Evolutionary conservation across 2,888 invertebrate species (phyloP).

Genomic region (Xylocampa areola): DNA sequence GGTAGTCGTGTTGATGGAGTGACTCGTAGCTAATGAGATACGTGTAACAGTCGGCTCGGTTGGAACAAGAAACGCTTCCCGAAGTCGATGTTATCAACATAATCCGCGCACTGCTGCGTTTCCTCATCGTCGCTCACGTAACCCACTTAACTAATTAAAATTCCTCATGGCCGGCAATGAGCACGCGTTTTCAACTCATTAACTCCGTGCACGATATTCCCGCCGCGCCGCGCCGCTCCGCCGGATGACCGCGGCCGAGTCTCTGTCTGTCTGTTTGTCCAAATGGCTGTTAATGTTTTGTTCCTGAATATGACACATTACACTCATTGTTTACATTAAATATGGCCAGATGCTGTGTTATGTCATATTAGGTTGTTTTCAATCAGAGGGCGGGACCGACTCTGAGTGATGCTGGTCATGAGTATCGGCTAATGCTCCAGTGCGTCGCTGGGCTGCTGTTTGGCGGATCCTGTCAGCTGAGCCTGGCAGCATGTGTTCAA

Average conservation of each 20-base stretch:
- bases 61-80: conserved; percentile 58
- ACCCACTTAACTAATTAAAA: conserved; percentile 82
- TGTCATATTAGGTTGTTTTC: neutral
- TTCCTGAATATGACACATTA: neutral
- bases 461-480: neutral
- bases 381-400: neutral
- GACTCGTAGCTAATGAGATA: conserved; percentile 39
- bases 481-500: conserved; percentile 32
- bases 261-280: conserved; percentile 12
- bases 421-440: neutral
- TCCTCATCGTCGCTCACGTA: conserved; percentile 70
- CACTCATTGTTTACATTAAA: conserved; percentile 26
- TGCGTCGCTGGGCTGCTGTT: neutral
- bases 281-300: conserved; percentile 10
- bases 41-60: conserved; percentile 42
- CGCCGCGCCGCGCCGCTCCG: conserved; percentile 24
- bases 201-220: conserved; percentile 62
- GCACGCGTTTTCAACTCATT: conserved; percentile 77
- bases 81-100: conserved; percentile 62
- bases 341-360: conserved; percentile 1
- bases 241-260: conserved; percentile 15
- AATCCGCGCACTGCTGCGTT: conserved; percentile 72
- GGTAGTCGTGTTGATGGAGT: conserved; percentile 9
- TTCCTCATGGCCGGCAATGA: conserved; percentile 76
- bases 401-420: neutral